phyloP scores from a whole-genome alignment of 2,113 vertebrate species.

The Phaetusa simplex region DNA sequence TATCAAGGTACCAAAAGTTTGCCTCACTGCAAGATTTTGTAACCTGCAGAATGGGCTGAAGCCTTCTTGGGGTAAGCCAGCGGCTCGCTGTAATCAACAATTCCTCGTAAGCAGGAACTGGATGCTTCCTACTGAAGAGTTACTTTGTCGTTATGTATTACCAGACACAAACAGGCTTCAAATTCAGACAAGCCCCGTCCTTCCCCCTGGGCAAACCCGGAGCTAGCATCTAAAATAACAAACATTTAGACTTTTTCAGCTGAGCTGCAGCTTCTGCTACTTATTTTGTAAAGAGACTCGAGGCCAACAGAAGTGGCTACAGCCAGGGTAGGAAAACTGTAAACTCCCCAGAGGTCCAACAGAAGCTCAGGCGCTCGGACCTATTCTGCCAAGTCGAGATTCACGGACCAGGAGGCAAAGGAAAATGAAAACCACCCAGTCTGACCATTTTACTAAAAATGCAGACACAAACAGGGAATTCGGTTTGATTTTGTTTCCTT shows the following conservation, averaged over 20 bases:
- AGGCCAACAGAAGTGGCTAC: not conserved
- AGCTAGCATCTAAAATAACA: not conserved
- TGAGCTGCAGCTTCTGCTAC: not conserved
- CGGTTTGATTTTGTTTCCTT: not conserved
- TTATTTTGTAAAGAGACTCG: not conserved
- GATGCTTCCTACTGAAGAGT: not conserved
- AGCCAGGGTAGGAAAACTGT: not conserved
- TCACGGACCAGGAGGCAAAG: not conserved
- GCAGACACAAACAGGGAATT: not conserved
- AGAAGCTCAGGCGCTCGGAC: not conserved
- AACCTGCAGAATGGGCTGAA: not conserved
- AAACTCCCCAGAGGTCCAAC: not conserved
- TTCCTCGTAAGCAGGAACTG: not conserved
- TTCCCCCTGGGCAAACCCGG: not conserved
- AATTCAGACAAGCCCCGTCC: not conserved
- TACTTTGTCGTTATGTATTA: not conserved
- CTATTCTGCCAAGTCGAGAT: not conserved
- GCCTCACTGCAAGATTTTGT: not conserved
- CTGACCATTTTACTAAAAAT: not conserved
- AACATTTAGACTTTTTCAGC: not conserved
- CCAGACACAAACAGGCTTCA: not conserved
- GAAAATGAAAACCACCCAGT: not conserved
- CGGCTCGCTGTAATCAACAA: not conserved
- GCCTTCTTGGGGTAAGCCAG: not conserved
- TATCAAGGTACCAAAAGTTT: not conserved